These are phyloP conservation scores for Stratiolaelaps scimitus DNA, from an alignment of 1,140 invertebrate species.

Conservation along the genomic window DNA sequence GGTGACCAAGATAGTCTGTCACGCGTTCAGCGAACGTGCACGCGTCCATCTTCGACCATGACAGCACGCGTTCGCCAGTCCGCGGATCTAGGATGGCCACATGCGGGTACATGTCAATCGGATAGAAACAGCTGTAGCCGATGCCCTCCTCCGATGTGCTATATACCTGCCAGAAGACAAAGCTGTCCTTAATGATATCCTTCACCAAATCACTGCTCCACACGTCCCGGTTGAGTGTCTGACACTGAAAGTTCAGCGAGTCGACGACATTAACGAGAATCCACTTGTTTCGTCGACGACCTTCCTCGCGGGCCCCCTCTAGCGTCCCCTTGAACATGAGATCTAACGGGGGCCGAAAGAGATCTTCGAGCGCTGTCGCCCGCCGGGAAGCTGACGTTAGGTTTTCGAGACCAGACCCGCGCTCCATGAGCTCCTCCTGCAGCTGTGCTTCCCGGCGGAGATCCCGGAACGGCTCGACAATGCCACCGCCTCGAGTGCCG, in stretches of 20 bases:
- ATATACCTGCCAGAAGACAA: slow-evolving; percentile 67
- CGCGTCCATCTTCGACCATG: slow-evolving; percentile 47
- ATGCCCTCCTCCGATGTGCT: slow-evolving; percentile 55
- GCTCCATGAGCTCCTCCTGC: slow-evolving; percentile 14
- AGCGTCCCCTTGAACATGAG: slow-evolving; percentile 56
- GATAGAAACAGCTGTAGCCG: slow-evolving; percentile 57
- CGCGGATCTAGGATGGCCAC: slow-evolving; percentile 60
- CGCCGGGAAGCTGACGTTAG: slow-evolving; percentile 38
- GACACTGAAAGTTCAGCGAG: slow-evolving; percentile 56
- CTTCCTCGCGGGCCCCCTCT: slow-evolving; percentile 49
- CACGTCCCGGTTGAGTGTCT: slow-evolving; percentile 62
- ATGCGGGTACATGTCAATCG: slow-evolving; percentile 54
- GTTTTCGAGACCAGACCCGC: slow-evolving; percentile 1
- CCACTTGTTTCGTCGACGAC: slow-evolving; percentile 53
- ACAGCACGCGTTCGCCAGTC: slow-evolving; percentile 50
- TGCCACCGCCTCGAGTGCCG: slow-evolving; percentile 28
- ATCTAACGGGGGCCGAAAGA: slow-evolving; percentile 61
- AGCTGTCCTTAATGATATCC: slow-evolving; percentile 54
- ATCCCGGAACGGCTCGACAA: slow-evolving; percentile 15
- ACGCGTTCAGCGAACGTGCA: slow-evolving; percentile 45
- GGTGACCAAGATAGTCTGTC: slow-evolving; percentile 39
- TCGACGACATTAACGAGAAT: slow-evolving; percentile 64
- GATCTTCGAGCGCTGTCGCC: slow-evolving; percentile 53
- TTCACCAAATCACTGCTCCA: slow-evolving; percentile 57
- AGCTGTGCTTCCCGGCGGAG: slow-evolving; percentile 19